Conservation (phyloP, 2,797 vertebrate genomes). For the Argentina silus region DNA sequence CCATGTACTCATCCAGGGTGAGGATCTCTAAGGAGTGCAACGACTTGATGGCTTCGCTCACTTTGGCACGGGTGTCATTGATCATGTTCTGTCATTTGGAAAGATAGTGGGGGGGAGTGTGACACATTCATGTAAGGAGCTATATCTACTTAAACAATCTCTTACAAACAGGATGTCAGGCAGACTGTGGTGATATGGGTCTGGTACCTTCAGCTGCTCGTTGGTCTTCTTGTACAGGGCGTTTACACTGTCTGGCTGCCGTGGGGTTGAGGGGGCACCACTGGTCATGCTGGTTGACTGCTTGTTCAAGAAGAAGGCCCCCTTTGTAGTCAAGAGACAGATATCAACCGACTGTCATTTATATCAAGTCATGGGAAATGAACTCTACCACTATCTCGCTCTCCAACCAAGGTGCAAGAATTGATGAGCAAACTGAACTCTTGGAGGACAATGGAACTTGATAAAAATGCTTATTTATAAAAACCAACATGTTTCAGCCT, state of each 20-base stretch:
- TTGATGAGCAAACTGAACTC: no score
- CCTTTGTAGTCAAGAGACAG: constrained; percentile 11
- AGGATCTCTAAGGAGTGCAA: constrained; percentile 41
- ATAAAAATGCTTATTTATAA: no score
- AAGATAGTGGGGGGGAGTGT: neutral
- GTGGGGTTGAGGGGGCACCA: neutral
- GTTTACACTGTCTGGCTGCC: neutral
- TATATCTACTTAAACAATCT: constrained; percentile 6
- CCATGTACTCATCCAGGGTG: constrained; percentile 43
- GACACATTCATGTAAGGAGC: neutral
- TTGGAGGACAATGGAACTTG: no score
- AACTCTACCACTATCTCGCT: no score
- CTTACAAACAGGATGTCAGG: neutral
- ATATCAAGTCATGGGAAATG: neutral
- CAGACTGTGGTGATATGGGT: neutral
- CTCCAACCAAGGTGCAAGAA: no score
- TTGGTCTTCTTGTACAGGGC: constrained; percentile 49
- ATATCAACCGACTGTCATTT: constrained; percentile 11
- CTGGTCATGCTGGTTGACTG: constrained; percentile 40
- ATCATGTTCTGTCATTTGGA: constrained; percentile 55
- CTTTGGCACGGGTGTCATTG: constrained; percentile 49
- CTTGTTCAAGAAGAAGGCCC: constrained; percentile 3
- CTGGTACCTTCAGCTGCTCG: constrained; percentile 67
- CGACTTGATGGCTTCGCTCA: constrained; percentile 24
- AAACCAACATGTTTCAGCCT: no score